A percentile compares a stretch with the other conserved stretches of the same genome.
These are phyloP conservation scores for Cylloceria caligata DNA, from an alignment of 2,888 invertebrate genomes.

Conservation along the genomic window DNA sequence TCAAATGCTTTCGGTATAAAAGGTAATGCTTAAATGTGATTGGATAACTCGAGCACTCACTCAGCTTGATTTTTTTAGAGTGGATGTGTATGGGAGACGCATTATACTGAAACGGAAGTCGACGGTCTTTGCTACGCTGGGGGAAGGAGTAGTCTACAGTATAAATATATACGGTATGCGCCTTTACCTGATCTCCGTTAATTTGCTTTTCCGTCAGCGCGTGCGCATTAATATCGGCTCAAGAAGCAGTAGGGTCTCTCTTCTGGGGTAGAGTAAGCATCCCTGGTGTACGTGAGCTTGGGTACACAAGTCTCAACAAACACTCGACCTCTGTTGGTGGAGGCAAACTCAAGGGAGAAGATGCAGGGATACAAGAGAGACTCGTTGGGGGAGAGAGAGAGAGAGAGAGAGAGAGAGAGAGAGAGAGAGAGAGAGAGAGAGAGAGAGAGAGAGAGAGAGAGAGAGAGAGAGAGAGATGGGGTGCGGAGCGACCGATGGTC, in stretches of 20 bases:
- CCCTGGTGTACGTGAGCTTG: constrained; percentile 64
- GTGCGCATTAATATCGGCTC: constrained; percentile 58
- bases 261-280: constrained; percentile 31
- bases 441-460: background rate
- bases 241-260: constrained; percentile 23
- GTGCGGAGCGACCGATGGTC: constrained; percentile 19
- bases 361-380: constrained; percentile 62
- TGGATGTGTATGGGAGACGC: constrained; percentile 12
- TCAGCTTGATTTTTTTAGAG: background rate
- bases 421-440: constrained; percentile 41
- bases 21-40: constrained; percentile 25
- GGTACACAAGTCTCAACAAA: constrained; percentile 67
- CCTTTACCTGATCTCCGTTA: constrained; percentile 57
- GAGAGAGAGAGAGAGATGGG: constrained; percentile 1
- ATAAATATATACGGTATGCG: constrained; percentile 29
- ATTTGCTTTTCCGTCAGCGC: constrained; percentile 59
- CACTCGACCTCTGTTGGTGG: constrained; percentile 65
- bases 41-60: background rate
- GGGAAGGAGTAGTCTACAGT: background rate
- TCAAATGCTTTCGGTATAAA: constrained; percentile 5
- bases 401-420: constrained; percentile 2
- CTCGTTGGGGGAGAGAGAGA: constrained; percentile 13
- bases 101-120: constrained; percentile 34
- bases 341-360: constrained; percentile 59
- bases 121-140: background rate